phyloP scores from a whole-genome alignment of 2,113 vertebrate genomes.

The Pionites leucogaster region DNA sequence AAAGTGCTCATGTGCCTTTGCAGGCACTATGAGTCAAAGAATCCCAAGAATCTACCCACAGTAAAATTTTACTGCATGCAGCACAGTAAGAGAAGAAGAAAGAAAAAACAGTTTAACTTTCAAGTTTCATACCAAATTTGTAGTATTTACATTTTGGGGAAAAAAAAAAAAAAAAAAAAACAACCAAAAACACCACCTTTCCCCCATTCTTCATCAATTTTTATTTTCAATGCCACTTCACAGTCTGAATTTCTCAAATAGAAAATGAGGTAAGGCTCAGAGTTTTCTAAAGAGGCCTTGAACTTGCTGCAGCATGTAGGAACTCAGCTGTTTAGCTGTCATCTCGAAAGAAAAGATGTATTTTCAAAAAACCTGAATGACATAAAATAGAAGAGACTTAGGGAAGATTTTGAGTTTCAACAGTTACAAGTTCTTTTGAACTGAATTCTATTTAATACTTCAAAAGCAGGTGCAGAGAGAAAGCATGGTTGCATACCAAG shows the following conservation, averaged over 20 bases:
- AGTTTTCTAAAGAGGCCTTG: background rate
- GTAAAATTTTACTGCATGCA: background rate
- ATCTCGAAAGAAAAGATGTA: background rate
- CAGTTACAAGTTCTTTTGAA: background rate
- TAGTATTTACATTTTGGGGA: background rate
- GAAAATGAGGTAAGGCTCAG: background rate
- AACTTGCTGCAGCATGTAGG: background rate
- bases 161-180: no score
- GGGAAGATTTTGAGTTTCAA: background rate
- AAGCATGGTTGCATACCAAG: background rate
- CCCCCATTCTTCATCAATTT: background rate
- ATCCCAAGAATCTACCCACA: background rate
- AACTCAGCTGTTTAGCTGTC: background rate
- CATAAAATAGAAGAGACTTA: background rate
- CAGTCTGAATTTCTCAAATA: background rate
- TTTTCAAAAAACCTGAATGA: background rate
- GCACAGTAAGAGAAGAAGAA: background rate
- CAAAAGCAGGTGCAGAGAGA: background rate
- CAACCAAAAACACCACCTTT: background rate
- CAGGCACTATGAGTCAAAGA: background rate
- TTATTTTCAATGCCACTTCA: background rate
- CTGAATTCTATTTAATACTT: background rate
- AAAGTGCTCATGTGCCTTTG: accelerated
- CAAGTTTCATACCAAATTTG: background rate
- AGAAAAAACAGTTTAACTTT: background rate